Base-by-base conservation (phyloP, 2,888 invertebrate genomes). In the Cordilura impudica region DNA sequence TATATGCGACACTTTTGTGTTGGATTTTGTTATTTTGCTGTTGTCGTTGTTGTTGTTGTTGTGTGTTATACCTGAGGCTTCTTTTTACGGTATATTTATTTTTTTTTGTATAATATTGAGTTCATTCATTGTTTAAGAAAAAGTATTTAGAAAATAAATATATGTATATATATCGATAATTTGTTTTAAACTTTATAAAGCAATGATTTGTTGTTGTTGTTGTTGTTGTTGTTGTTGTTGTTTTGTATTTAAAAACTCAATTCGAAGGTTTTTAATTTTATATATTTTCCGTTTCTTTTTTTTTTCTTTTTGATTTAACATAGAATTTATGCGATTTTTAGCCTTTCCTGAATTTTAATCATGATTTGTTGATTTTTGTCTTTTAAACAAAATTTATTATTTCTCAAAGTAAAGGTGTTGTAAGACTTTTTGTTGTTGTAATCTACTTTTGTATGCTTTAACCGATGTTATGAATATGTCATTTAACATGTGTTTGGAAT, bases 341-440 rank as follows among this genome's bases (percentile, higher is more conserved):
- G n/a, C 23, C 43, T 18, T 56, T 76, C 49, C 16, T 23, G 75
- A 76, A 78, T 78, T 74, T 78, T 70, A 74, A 78, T 53, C 70
- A 74, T 65, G 73, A 56, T 53, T 51, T 21, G 26, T 8, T 53
- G 26, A 49, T 39, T 51, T 16, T 14, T 39, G 19, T n/a, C 49
- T 65, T 63, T 43, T 47, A 58, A 70, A 66, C 29, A 14, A 54
- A 69, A 69, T 78, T 72, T 76, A 77, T 60, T 51, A 65, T 65
- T 65, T 78, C 53, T 65, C 53, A 53, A 73, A 58, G 60, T n/a
- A 45, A 31, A 51, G 19, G 14, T 66, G 2, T 72, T 54, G 14
- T 8, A 7, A 39, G 23, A 43, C 21, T 54, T 54, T 53, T n/a
- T 5, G 2, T 56, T 14, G 19, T 12, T 66, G n/a, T 21, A 58